Percentiles rank a stretch among this genome's conserved stretches.
phyloP scores from a whole-genome alignment of 2,888 invertebrate species.

The Merodon equestris region DNA sequence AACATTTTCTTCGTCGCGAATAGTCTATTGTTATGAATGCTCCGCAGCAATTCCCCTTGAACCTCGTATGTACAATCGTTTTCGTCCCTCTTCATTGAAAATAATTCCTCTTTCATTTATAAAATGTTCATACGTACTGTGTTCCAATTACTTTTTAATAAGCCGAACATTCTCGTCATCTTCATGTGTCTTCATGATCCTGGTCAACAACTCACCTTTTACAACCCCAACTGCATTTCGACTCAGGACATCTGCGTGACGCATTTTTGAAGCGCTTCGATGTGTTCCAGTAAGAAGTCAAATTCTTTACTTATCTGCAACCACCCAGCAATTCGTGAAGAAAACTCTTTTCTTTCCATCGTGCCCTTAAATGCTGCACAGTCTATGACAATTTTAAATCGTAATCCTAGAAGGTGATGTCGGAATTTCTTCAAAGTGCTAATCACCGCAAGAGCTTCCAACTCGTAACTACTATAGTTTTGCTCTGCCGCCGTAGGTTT shows the following conservation, averaged over 20 bases:
- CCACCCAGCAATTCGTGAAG: slow-evolving; percentile 6
- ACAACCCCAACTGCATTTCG: slow-evolving; percentile 1
- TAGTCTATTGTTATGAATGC: not conserved
- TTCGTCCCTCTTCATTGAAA: slow-evolving; percentile 7
- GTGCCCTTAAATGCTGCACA: not conserved
- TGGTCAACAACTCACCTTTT: too few species aligned
- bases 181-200: too few species aligned
- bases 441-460: slow-evolving; percentile 36
- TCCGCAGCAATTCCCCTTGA: not conserved
- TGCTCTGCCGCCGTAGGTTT: slow-evolving; percentile 1
- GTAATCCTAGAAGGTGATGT: slow-evolving; percentile 31
- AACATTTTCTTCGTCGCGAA: not conserved
- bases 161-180: too few species aligned
- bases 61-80: not conserved
- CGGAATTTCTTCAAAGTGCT: slow-evolving; percentile 25
- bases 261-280: not conserved
- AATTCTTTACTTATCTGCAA: slow-evolving; percentile 1
- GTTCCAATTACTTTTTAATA: too few species aligned
- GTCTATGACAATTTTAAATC: slow-evolving; percentile 38
- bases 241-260: slow-evolving; percentile 18
- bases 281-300: slow-evolving; percentile 8
- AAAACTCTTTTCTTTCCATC: slow-evolving; percentile 4
- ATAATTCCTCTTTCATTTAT: too few species aligned
- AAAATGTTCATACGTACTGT: too few species aligned
- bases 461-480: slow-evolving; percentile 37